Conservation (phyloP, 2,113 vertebrate genomes). For the Macrotis lagotis region DNA sequence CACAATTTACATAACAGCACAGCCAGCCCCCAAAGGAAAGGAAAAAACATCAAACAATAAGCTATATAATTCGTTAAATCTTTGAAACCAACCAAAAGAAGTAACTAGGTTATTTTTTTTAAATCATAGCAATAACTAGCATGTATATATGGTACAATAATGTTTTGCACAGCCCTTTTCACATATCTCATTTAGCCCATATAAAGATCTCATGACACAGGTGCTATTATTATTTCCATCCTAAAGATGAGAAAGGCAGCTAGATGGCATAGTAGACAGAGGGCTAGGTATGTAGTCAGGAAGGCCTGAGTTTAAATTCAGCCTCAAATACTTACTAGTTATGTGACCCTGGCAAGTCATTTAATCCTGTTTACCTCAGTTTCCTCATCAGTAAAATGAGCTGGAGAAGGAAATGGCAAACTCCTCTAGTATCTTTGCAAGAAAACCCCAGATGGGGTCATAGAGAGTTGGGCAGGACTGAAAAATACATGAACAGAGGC, state of each 20-base stretch:
- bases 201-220: background rate
- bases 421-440: background rate
- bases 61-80: background rate
- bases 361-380: background rate
- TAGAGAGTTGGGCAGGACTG: background rate
- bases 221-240: background rate
- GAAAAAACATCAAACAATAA: background rate
- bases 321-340: too few species aligned
- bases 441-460: background rate
- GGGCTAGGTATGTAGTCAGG: background rate
- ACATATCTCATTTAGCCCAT: background rate
- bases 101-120: background rate
- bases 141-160: background rate
- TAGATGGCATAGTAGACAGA: background rate
- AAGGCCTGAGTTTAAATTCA: too few species aligned
- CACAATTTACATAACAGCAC: background rate
- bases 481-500: background rate
- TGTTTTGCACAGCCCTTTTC: background rate
- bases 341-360: background rate
- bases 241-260: background rate
- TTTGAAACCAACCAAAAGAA: background rate
- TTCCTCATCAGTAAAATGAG: background rate
- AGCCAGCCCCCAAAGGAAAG: too few species aligned
- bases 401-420: background rate
- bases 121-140: background rate